Evolutionary conservation across 2,888 invertebrate species (phyloP), one percentile per base, ranked within the genome.

Genomic region (Andrena camellia): DNA sequence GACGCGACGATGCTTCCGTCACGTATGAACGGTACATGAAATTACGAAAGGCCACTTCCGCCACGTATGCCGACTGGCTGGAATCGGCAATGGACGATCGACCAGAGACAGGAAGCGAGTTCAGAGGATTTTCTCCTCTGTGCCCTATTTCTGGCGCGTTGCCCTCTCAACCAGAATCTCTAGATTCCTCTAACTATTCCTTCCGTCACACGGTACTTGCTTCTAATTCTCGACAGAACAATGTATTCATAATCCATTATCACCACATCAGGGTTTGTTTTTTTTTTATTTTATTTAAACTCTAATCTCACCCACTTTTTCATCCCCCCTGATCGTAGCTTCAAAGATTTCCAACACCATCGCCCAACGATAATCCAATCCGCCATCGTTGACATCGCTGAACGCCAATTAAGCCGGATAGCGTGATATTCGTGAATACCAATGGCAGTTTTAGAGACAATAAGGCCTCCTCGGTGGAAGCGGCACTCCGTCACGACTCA

Each of bases 1-100:
- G 26, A 17, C 68, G 29, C 66, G 70, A 82, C 78, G 74, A 86
- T 86, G 83, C 84, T 86, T 86, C 84, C 88, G 86, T 84, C 88
- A 86, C 88, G 88, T 87, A 84, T 67, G 69, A 62, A 73, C 71
- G 54, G 31, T 68, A 78, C 75, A 77, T 80, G 31, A 78, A 86
- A 84, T 88, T 88, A 84, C 74, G 72, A 74, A 69, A 57, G 66
- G 80, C 67, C 82, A 68, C 80, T 84, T 84, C 84, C 67, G 76
- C 59, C 84, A 72, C 81, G 75, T 86, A 54, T 33, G 70, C 13
- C 17, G 20, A 33, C 23, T 42, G 66, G 2, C 13, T 33, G 54
- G 81, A 82, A 80, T 82, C 42, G 20, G 8, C 50, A 80, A 80
- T 70, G 80, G 75, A 60, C 64, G 70, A 48, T 60, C 64, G 35